Evolutionary conservation across 2,888 invertebrate genomes (phyloP), one percentile per base, ranked within the genome.

Genomic region (Stramonita haemastoma): DNA sequence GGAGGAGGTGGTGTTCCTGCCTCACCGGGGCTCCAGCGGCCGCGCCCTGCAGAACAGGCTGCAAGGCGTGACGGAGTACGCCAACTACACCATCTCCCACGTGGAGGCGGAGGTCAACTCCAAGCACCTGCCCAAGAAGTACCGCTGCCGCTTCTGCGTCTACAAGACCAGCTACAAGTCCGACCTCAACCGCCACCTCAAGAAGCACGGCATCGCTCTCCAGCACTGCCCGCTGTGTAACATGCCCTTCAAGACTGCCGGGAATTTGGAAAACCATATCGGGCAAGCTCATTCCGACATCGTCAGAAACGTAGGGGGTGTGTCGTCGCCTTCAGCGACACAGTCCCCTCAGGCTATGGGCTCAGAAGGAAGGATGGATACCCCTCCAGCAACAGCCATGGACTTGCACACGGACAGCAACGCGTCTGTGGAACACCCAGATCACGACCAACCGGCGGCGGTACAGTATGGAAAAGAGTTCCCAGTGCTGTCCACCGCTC

Each of bases 111-210:
- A 90, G 57, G 77, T 90, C 73, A 90, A 90, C 73, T 90, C 90
- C 70, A 89, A 89, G 88, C 87, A 77, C 79, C 91, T 92, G 32
- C 92, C 91, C 36, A 93, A 92, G 87, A 89, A 91, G 34, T 92
- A 92, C 87, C 91, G 92, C 66, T 93, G 93, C 73, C 91, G 91
- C 1, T 90, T 93, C 90, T 93, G 92, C 85, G 87, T 91, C 0
- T 93, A 92, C 87, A 91, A 91, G 56, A 92, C 92, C 19, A 90
- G 92, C 46, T 93, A 93, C 89, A 93, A 93, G 89, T 92, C 92
- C 8, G 92, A 92, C 57, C 57, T 92, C 8, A 92, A 93, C 60
- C 89, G 93, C 8, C 93, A 93, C 86, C 90, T 93, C 17, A 86
- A 91, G 34, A 92, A 92, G 60, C 93, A 93, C 57, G 91, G 90